A percentile compares a stretch with the other conserved stretches of the same genome.
phyloP scores from a whole-genome alignment of 1,140 invertebrate species.

The Drosophila yakuba region DNA sequence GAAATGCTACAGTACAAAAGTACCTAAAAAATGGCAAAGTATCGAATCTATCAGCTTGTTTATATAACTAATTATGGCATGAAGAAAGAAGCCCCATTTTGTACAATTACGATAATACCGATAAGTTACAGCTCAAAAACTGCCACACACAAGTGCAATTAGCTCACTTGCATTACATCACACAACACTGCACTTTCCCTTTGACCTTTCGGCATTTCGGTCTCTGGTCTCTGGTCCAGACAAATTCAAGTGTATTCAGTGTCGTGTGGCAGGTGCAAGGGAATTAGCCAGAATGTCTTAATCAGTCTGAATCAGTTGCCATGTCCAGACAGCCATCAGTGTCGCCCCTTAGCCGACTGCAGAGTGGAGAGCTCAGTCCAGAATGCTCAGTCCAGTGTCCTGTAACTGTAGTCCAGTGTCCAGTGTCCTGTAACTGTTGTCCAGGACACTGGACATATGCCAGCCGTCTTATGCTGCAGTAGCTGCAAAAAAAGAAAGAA shows the following conservation, averaged over 20 bases:
- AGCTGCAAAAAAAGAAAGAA: background rate
- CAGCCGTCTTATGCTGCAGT: slow-evolving; percentile 18
- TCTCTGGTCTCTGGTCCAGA: background rate
- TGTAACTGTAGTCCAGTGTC: background rate
- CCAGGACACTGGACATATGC: slow-evolving; percentile 29
- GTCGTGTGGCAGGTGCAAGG: slow-evolving; percentile 24
- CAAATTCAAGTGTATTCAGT: slow-evolving; percentile 16
- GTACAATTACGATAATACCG: too few relatives aligned
- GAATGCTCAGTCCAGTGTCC: background rate
- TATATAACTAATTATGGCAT: too few relatives aligned
- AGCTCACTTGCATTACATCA: background rate
- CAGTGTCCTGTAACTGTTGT: background rate
- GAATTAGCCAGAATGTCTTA: slow-evolving; percentile 46
- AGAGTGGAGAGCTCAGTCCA: background rate
- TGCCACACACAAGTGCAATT: background rate
- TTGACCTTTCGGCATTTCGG: background rate
- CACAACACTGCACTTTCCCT: background rate
- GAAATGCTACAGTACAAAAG: too few relatives aligned
- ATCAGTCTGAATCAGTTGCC: slow-evolving; percentile 39
- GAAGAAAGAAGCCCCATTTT: too few relatives aligned
- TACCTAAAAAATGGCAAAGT: too few relatives aligned
- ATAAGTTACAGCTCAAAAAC: too few relatives aligned
- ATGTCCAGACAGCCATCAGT: slow-evolving; percentile 3
- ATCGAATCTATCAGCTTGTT: background rate
- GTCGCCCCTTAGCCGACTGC: background rate